phyloP scores from a whole-genome alignment of 2,888 invertebrate species.

The Cyaniris semiargus region DNA sequence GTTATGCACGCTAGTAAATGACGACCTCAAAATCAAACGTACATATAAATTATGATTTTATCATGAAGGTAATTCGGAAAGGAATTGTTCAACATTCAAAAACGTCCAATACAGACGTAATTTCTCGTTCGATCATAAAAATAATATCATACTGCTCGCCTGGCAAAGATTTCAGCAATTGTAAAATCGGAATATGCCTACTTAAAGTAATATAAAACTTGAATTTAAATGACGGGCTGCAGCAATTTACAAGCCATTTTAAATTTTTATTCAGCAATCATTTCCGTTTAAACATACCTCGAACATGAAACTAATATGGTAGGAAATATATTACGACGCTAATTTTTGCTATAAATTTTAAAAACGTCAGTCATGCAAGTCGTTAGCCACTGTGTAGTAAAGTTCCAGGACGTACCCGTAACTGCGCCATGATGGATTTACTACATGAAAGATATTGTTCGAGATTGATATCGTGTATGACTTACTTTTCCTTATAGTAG shows the following conservation, averaged over 20 bases:
- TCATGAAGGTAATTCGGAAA: neutral
- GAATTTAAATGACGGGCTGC: conserved; percentile 5
- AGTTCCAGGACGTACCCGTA: neutral
- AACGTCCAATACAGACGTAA: neutral
- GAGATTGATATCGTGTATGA: conserved; percentile 24
- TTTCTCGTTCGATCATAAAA: neutral
- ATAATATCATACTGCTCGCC: neutral
- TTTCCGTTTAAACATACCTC: conserved; percentile 37
- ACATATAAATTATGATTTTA: neutral
- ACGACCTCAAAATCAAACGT: conserved; percentile 7
- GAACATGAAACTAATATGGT: conserved; percentile 38
- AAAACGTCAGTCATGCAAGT: conserved; percentile 39
- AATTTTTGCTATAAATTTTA: conserved; percentile 42
- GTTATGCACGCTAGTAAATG: conserved; percentile 28
- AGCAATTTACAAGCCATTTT: conserved; percentile 22
- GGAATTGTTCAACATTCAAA: neutral
- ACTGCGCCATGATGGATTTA: conserved; percentile 25
- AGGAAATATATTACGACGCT: conserved; percentile 37
- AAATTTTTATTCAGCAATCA: conserved; percentile 31
- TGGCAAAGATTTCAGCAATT: neutral
- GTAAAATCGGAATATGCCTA: neutral
- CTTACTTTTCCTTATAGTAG: neutral
- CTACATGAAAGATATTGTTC: conserved; percentile 20
- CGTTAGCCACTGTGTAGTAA: conserved; percentile 25
- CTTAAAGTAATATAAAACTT: conserved; percentile 21